phyloP scores from a whole-genome alignment of 1,140 invertebrate genomes.

The Drosophila sp. region DNA sequence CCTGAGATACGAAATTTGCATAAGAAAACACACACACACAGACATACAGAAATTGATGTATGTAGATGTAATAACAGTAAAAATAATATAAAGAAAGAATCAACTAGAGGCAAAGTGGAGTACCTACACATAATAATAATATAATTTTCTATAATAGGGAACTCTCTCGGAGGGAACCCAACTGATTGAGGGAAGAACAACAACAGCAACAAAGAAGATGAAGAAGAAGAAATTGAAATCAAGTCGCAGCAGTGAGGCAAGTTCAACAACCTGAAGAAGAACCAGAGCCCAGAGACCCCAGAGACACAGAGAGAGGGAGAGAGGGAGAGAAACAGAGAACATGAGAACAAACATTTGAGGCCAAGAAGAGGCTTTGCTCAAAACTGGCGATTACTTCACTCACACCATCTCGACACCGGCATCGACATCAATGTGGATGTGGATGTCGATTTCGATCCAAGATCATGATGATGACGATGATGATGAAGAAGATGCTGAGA shows the following conservation, averaged over 20 bases:
- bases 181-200: conserved; percentile 55
- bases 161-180: conserved; percentile 8
- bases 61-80: conserved; percentile 67
- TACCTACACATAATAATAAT: conserved; percentile 72
- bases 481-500: conserved; percentile 58
- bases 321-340: conserved; percentile 27
- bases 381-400: conserved; percentile 75
- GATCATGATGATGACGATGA: conserved; percentile 69
- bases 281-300: conserved; percentile 1
- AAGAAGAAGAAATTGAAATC: conserved; percentile 54
- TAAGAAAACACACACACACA: conserved; percentile 35
- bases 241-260: conserved; percentile 54
- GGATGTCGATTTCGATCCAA: conserved; percentile 50
- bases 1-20: conserved; percentile 49
- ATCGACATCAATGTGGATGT: conserved; percentile 28
- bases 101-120: conserved; percentile 45
- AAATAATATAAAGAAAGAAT: conserved; percentile 60
- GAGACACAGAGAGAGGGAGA: not conserved
- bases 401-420: conserved; percentile 43
- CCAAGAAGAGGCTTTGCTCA: conserved; percentile 31
- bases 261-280: conserved; percentile 68
- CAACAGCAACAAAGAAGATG: conserved; percentile 46
- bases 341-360: conserved; percentile 60
- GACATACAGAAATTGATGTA: conserved; percentile 19
- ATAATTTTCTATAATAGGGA: conserved; percentile 77